Conservation (phyloP, 2,888 invertebrate genomes). For the Dichetophora obliterata region DNA sequence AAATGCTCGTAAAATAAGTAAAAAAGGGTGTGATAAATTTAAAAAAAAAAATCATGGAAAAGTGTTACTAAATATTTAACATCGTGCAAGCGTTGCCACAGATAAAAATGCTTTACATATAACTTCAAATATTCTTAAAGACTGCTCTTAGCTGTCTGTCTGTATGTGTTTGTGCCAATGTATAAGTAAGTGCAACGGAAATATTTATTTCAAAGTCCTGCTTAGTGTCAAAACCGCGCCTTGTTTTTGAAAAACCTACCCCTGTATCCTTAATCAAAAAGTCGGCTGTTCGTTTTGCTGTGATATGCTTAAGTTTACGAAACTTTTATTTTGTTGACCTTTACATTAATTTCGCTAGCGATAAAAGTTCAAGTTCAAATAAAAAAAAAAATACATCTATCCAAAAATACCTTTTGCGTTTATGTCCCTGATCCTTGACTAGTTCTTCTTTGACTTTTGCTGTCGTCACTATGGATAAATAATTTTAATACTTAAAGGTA, state of each 20-base stretch:
- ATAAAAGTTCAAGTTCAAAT: too few relatives aligned
- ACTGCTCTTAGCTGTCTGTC: background rate
- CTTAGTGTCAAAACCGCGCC: constrained; percentile 17
- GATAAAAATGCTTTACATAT: background rate
- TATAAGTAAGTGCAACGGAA: background rate
- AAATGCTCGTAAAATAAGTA: background rate
- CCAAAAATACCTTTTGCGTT: background rate
- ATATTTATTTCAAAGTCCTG: background rate
- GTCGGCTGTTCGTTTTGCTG: background rate
- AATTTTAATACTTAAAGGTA: background rate
- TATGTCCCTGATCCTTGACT: background rate
- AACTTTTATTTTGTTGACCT: background rate
- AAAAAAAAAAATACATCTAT: background rate
- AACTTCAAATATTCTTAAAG: background rate
- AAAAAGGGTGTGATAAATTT: background rate
- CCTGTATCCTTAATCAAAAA: background rate
- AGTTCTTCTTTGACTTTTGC: background rate
- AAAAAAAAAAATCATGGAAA: background rate
- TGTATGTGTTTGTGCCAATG: background rate
- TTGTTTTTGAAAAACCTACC: background rate
- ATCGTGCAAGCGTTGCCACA: background rate
- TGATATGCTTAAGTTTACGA: background rate
- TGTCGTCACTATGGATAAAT: background rate
- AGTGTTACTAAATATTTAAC: background rate
- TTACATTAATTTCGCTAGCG: background rate